Percentiles rank a stretch among this genome's conserved stretches.
These are phyloP conservation scores for Micromys minutus DNA, from an alignment of 2,113 vertebrate species.

Conservation along the genomic window DNA sequence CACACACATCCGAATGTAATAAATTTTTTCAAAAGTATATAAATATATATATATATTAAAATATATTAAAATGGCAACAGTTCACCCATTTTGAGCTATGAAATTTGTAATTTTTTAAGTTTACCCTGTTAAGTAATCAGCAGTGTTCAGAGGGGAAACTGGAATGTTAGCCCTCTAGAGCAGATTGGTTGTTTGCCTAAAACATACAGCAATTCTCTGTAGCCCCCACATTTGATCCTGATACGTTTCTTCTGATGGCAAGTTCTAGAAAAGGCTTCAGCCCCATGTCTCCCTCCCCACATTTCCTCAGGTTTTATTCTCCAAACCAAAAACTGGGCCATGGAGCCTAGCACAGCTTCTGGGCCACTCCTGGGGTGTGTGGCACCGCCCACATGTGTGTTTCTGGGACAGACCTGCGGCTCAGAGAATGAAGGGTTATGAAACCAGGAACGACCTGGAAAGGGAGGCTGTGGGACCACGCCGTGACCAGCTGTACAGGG, in stretches of 20 bases:
- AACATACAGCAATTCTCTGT: background rate
- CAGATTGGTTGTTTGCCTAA: background rate
- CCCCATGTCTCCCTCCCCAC: background rate
- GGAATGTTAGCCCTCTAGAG: background rate
- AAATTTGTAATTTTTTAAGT: background rate
- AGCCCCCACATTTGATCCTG: background rate
- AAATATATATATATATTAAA: too few relatives aligned
- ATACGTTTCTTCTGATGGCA: background rate
- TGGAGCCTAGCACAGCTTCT: background rate
- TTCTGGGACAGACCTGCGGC: conserved; percentile 63
- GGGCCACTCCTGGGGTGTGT: conserved; percentile 51
- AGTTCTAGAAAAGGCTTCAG: background rate
- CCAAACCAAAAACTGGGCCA: conserved; percentile 68
- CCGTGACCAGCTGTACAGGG: background rate
- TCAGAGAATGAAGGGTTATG: conserved; percentile 34
- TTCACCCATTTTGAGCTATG: background rate
- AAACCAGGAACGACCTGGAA: conserved; percentile 65
- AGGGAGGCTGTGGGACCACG: accelerated
- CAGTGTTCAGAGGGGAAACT: background rate
- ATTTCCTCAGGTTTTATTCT: conserved; percentile 22
- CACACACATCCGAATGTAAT: background rate
- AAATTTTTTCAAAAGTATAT: too few relatives aligned
- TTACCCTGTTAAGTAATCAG: background rate
- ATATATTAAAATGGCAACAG: background rate
- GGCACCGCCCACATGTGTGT: background rate